phyloP scores from a whole-genome alignment of 2,888 invertebrate genomes.

The Andrena trimmerana region DNA sequence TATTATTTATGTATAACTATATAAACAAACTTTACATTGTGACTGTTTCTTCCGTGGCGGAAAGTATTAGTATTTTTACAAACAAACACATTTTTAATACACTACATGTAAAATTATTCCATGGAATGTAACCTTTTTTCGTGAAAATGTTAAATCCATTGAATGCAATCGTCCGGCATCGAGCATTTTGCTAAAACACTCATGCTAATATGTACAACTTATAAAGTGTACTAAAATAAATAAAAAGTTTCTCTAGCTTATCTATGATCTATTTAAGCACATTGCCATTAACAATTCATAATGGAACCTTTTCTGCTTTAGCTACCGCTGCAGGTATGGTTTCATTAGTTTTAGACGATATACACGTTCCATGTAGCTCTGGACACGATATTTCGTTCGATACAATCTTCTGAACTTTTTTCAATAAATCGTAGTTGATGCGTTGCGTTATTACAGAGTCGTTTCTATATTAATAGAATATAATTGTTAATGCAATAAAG shows the following conservation, averaged over 20 bases:
- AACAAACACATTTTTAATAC: slow-evolving; percentile 13
- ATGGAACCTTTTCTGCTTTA: slow-evolving; percentile 84
- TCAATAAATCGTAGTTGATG: slow-evolving; percentile 96
- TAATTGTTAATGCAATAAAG: slow-evolving; percentile 32
- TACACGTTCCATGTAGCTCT: slow-evolving; percentile 91
- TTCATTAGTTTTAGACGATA: slow-evolving; percentile 93
- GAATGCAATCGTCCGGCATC: slow-evolving; percentile 29
- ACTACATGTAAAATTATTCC: slow-evolving; percentile 24
- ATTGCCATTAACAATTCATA: slow-evolving; percentile 52
- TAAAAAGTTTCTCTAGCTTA: slow-evolving; percentile 49
- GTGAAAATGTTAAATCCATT: slow-evolving; percentile 28
- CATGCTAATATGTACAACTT: slow-evolving; percentile 50
- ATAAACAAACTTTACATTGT: slow-evolving; percentile 21
- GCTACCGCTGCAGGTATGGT: slow-evolving; percentile 93
- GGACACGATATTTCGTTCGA: slow-evolving; percentile 90
- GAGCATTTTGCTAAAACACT: slow-evolving; percentile 34
- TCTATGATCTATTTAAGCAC: slow-evolving; percentile 31
- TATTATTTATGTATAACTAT: slow-evolving; percentile 38
- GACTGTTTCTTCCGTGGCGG: slow-evolving; percentile 7
- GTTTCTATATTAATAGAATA: slow-evolving; percentile 86
- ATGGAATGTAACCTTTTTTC: slow-evolving; percentile 54
- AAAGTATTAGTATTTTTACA: slow-evolving; percentile 20
- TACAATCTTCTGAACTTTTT: slow-evolving; percentile 91
- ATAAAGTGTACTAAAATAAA: slow-evolving; percentile 54
- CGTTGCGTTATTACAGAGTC: slow-evolving; percentile 95